These are phyloP conservation scores for Anolis sagrei DNA, from an alignment of 2,113 vertebrate genomes.

Conservation along the genomic window DNA sequence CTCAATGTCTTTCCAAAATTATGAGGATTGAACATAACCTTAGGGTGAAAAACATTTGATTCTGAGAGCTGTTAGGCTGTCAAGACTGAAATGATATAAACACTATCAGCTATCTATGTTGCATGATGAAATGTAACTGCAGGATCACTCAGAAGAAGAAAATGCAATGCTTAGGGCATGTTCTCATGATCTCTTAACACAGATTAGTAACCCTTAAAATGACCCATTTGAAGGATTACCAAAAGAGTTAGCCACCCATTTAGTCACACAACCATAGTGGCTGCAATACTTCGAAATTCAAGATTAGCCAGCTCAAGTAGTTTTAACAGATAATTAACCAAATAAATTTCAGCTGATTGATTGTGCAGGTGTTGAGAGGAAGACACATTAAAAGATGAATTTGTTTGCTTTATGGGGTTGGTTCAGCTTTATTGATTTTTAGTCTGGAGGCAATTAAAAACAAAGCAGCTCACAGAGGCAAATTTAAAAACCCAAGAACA, in stretches of 20 bases:
- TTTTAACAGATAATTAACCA: background rate
- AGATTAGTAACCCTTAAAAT: conserved; percentile 5
- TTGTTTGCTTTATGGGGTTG: background rate
- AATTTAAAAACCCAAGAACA: background rate
- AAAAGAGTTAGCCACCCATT: background rate
- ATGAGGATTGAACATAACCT: fast-evolving
- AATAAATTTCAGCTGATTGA: background rate
- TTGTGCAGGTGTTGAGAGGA: too few species aligned
- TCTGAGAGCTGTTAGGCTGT: background rate
- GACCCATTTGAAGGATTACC: too few species aligned
- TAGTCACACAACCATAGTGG: background rate
- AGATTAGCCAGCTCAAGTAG: background rate
- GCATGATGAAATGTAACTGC: background rate
- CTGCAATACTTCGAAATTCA: background rate
- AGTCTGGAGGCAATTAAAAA: background rate
- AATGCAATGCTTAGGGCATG: conserved; percentile 4
- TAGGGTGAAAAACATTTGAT: background rate
- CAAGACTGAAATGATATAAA: background rate
- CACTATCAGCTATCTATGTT: background rate
- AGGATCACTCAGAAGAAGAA: background rate
- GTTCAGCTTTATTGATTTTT: background rate
- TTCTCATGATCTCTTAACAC: conserved; percentile 17
- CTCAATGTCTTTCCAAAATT: conserved; percentile 21
- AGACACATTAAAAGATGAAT: background rate
- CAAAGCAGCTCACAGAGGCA: background rate